Evolutionary conservation across 1,140 invertebrate genomes (phyloP), one percentile per base, ranked within the genome.

Genomic region (Drosophila kikkawai): DNA sequence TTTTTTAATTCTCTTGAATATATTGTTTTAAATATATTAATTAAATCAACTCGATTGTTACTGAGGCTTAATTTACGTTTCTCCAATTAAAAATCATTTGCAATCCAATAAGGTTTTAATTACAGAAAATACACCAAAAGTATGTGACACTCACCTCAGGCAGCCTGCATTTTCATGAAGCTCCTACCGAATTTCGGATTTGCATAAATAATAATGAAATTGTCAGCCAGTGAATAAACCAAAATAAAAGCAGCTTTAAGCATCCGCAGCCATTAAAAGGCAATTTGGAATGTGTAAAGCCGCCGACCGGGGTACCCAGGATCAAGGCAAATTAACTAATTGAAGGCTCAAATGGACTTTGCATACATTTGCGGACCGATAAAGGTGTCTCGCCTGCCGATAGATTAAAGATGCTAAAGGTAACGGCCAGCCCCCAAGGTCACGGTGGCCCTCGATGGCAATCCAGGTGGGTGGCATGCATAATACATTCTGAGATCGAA

Each of bases 401-500:
- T 65, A 47, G 58, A 80, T 73, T 82, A 58, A 76, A 64, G 68
- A 42, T 59, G 57, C 8, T 17, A 41, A 22, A 36, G 48, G 57
- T 63, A 79, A 61, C 66, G 39, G 58, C 41, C 68, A 44, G 44
- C 15, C 19, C 34, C 34, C 32, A 45, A 70, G 68, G 65, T 70
- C 66, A 44, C 11, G 22, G 37, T 69, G 63, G 19, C 3, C 34
- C n/a, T 36, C 29, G 36, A 42, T 29, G 44, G 26, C 22, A 70
- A 11, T 11, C 29, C 26, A 29, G 47, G 47, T 55, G 26, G 37
- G 57, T 48, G 63, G 66, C 44, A 80, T 84, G 77, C 80, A 88
- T 87, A 88, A 87, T 75, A 80, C 63, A 88, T 87, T 76, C 48
- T 26, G 50, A 47, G 65, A 77, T 88, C 78, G 84, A 78, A 83